Conservation (phyloP, 2,113 vertebrate genomes). For the Ceyx cyanopectus region DNA sequence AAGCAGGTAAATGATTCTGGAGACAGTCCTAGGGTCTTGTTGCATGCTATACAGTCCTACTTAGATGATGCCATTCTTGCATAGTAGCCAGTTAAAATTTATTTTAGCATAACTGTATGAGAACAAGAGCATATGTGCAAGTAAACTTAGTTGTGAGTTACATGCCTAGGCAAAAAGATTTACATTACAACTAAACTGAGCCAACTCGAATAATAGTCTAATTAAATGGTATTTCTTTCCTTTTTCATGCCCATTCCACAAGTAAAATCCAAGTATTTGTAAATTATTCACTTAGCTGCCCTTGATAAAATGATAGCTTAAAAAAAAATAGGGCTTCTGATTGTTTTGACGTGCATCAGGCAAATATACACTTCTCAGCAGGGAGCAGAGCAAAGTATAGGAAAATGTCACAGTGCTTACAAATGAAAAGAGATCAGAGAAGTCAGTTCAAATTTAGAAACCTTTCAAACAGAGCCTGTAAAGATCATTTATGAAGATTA, state of each 20-base stretch:
- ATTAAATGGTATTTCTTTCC: not conserved
- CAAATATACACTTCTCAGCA: conserved; percentile 17
- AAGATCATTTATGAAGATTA: conserved; percentile 47
- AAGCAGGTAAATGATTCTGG: not conserved
- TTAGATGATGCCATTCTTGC: not conserved
- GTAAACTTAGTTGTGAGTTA: not conserved
- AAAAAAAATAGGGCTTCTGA: not conserved
- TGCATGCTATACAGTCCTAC: not conserved
- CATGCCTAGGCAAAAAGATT: not conserved
- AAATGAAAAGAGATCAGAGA: conserved; percentile 41
- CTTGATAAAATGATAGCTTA: conserved; percentile 3
- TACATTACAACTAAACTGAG: not conserved
- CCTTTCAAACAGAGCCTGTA: not conserved
- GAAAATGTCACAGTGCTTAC: conserved; percentile 28
- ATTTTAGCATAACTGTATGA: not conserved
- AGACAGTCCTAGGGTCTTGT: not conserved
- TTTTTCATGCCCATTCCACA: not conserved
- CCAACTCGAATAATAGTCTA: not conserved
- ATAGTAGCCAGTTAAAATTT: not conserved
- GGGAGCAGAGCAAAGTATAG: not conserved
- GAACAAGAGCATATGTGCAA: not conserved
- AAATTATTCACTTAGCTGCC: conserved; percentile 39
- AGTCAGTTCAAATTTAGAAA: conserved; percentile 26
- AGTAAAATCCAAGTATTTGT: not conserved
- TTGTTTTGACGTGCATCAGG: conserved; percentile 1